Percentiles rank a stretch among this genome's conserved stretches.
These are phyloP conservation scores for Drosophila picticornis DNA, from an alignment of 2,888 invertebrate species.

Conservation along the genomic window DNA sequence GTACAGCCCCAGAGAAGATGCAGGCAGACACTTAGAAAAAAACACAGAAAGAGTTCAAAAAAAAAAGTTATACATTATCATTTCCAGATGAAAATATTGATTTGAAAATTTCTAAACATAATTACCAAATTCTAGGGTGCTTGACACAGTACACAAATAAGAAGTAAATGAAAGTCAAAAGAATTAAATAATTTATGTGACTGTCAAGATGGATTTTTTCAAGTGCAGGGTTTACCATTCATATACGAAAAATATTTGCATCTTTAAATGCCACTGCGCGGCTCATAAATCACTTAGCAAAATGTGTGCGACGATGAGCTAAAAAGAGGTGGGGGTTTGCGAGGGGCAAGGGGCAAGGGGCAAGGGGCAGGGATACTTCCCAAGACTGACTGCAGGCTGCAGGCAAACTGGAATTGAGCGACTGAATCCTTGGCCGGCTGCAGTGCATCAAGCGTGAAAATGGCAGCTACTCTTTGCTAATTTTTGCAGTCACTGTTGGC, in stretches of 20 bases:
- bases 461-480: slow-evolving; percentile 61
- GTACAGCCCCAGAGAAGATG: not conserved
- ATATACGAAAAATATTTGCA: slow-evolving; percentile 69
- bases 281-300: slow-evolving; percentile 78
- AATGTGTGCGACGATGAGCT: slow-evolving; percentile 58
- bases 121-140: not conserved
- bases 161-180: not conserved
- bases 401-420: slow-evolving; percentile 3
- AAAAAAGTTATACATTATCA: not conserved
- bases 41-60: not conserved
- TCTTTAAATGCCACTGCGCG: slow-evolving; percentile 76
- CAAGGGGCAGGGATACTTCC: not conserved
- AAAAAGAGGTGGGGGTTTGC: not conserved
- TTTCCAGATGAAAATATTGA: not conserved
- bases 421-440: slow-evolving; percentile 21
- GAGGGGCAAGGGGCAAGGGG: not conserved
- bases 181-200: not conserved
- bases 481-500: slow-evolving; percentile 61
- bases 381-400: slow-evolving; percentile 21
- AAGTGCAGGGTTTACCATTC: slow-evolving; percentile 38
- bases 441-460: slow-evolving; percentile 59
- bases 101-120: not conserved
- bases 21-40: not conserved
- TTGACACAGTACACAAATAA: not conserved
- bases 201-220: not conserved